Evolutionary conservation across 2,113 vertebrate genomes (phyloP), one percentile per base, ranked within the genome.

Genomic region (Kryptolebias marmoratus): DNA sequence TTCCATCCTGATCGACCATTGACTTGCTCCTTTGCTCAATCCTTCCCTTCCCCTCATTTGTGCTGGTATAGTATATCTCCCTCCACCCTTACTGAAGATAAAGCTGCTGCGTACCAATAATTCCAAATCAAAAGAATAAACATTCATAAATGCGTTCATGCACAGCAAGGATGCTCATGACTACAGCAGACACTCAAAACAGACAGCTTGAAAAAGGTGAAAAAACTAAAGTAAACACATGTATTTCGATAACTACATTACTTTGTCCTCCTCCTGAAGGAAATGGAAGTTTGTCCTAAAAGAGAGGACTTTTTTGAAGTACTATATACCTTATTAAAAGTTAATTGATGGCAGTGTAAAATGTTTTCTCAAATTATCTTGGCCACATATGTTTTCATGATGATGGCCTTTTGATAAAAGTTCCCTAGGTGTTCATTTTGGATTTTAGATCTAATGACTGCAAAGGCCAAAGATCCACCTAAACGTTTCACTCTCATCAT

Each of bases 221-320:
- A 11, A 58, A 12, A 48, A 58, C 47, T 61, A 60, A 58, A 65
- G 32, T 42, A 42, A 6, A 42, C 5, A 42, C 5, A 42, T 42
- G 5, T 42, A 42, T 42, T 42, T 9, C 5, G 39, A 42, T 42
- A 42, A 42, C 39, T 42, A 42, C 10, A 8, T 42, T 42, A 42
- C 1, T 5, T 42, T 42, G 10, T 9, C 66, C 57, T 76, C 59
- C 72, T 88, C 77, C 92, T 90, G 71, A 89, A 93, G 90, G 9
- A 42, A 42, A 92, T 79, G 75, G 73, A 82, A 92, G 91, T 93
- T 94, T 94, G 93, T 94, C 94, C 93, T 79, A 93, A 88, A 91
- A 91, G 87, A 85, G 87, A n/a, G 30, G 16, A 77, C 5, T 42
- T 42, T 5, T 42, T 42, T 10, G 8, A 42, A 8, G 39, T 9